These are phyloP conservation scores for Crocallis elinguaria DNA, from an alignment of 2,888 invertebrate species.

Conservation along the genomic window DNA sequence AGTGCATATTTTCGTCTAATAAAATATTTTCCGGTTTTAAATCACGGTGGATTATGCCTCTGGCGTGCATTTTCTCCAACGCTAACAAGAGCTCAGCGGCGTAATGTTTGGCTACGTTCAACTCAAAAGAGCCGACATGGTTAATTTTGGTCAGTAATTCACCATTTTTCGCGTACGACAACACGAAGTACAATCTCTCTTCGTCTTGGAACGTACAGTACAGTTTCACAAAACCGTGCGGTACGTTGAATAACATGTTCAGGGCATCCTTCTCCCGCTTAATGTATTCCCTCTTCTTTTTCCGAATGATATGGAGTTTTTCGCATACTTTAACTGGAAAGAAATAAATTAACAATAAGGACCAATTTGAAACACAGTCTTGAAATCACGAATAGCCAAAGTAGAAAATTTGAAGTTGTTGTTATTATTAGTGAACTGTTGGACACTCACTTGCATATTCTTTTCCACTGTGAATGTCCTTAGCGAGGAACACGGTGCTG, in stretches of 20 bases:
- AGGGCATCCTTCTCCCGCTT: slow-evolving; percentile 97
- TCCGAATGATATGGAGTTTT: slow-evolving; percentile 95
- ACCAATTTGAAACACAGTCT: background rate
- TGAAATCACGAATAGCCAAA: background rate
- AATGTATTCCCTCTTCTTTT: slow-evolving; percentile 97
- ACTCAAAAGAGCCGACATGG: slow-evolving; percentile 95
- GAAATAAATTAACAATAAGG: slow-evolving; percentile 17
- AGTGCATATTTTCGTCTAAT: slow-evolving; percentile 97
- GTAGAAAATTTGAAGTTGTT: background rate
- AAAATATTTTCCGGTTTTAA: slow-evolving; percentile 99
- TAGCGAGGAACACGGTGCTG: slow-evolving; percentile 97
- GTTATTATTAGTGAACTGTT: too few species aligned
- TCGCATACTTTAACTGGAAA: slow-evolving; percentile 98
- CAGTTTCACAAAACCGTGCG: slow-evolving; percentile 96
- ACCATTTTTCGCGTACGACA: slow-evolving; percentile 97
- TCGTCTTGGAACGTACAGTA: slow-evolving; percentile 98
- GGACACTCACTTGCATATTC: slow-evolving; percentile 96
- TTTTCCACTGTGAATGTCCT: slow-evolving; percentile 94
- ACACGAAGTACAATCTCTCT: slow-evolving; percentile 96
- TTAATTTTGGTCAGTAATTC: slow-evolving; percentile 97
- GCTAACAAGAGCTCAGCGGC: slow-evolving; percentile 96
- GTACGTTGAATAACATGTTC: slow-evolving; percentile 91
- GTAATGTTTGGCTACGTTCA: slow-evolving; percentile 96
- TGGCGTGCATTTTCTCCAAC: slow-evolving; percentile 94
- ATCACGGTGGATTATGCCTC: slow-evolving; percentile 97